Conservation (phyloP, 2,888 invertebrate species). For the Leptura quadrifasciata region DNA sequence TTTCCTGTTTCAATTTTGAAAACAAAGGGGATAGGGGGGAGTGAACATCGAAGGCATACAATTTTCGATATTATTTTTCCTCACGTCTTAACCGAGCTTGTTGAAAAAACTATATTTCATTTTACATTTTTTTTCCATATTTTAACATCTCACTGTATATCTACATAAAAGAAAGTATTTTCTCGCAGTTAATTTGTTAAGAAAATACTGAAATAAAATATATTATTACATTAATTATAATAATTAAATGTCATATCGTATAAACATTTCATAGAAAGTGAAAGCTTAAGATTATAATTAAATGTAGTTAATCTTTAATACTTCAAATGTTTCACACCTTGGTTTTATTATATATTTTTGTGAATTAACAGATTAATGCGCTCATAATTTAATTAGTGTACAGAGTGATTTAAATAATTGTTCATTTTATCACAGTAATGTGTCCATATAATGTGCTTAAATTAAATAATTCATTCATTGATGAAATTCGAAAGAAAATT, state of each 20-base stretch:
- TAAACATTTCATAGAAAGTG: conserved; percentile 8
- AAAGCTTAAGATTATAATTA: background rate
- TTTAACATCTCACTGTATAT: background rate
- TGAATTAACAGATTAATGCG: background rate
- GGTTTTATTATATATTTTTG: background rate
- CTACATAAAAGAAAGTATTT: background rate
- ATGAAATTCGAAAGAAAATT: no score
- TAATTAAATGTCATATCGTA: background rate
- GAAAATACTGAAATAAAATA: background rate
- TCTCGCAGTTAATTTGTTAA: background rate
- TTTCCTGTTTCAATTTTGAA: no score
- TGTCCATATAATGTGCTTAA: no score
- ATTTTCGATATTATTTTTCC: no score
- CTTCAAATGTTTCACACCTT: background rate
- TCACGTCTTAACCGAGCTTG: no score
- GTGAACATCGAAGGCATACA: no score
- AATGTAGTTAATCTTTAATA: background rate
- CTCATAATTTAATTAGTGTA: background rate
- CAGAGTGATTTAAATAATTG: no score
- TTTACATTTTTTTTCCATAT: no score
- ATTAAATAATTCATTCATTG: no score
- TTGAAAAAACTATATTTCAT: no score
- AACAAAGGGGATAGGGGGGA: no score
- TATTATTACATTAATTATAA: background rate
- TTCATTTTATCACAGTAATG: no score